Percentiles rank a stretch among this genome's conserved stretches.
Conservation (phyloP, 2,113 vertebrate species). For the Gymnogyps californianus region DNA sequence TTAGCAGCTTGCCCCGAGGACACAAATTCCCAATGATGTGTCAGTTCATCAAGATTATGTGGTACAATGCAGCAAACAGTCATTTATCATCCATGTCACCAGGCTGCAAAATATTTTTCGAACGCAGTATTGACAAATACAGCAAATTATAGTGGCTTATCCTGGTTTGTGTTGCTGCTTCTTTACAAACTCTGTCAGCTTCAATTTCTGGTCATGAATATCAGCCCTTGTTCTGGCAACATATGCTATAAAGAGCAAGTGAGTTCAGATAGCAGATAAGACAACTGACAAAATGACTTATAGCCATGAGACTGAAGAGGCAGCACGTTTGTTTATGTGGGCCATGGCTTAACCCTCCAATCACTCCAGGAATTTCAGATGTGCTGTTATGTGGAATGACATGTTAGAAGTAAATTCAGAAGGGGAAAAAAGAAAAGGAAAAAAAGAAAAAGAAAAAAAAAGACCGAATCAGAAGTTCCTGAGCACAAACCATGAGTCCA, state of each 20-base stretch:
- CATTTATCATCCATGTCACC: slow-evolving; percentile 34
- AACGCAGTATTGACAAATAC: slow-evolving; percentile 1
- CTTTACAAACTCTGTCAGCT: slow-evolving; percentile 9
- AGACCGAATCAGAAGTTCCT: neutral
- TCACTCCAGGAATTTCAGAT: neutral
- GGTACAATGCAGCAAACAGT: neutral
- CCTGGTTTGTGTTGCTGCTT: neutral
- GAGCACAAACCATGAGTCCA: neutral
- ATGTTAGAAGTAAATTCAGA: neutral
- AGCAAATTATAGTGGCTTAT: neutral
- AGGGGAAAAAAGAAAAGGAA: neutral
- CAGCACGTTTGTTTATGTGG: neutral
- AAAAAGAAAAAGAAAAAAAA: neutral
- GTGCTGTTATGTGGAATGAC: neutral
- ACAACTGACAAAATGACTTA: slow-evolving; percentile 29
- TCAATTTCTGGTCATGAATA: slow-evolving; percentile 22
- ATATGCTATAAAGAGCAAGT: neutral
- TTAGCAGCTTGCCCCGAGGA: slow-evolving; percentile 1
- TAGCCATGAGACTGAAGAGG: neutral
- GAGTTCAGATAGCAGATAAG: slow-evolving; percentile 18
- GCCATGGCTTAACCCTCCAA: neutral
- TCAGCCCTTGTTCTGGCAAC: neutral
- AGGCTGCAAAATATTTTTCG: neutral
- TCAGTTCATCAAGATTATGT: neutral
- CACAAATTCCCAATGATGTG: neutral